Percentiles rank a stretch among this genome's conserved stretches.
These are phyloP conservation scores for Agrotis clavis DNA, from an alignment of 2,888 invertebrate species.

Conservation along the genomic window DNA sequence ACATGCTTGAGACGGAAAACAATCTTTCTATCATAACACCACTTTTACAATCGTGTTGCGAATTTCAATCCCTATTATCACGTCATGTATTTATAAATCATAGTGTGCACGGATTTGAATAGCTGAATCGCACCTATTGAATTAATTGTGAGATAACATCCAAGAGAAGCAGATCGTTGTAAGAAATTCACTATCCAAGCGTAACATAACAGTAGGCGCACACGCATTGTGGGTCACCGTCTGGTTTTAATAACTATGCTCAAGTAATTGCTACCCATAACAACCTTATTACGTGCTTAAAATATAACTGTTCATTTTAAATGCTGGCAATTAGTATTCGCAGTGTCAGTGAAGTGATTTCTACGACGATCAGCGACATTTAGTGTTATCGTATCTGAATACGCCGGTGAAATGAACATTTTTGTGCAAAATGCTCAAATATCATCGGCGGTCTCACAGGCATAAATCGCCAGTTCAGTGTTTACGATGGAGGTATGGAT, in stretches of 20 bases:
- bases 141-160: conserved; percentile 49
- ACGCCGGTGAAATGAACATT: conserved; percentile 88
- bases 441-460: conserved; percentile 89
- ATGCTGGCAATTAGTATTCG: conserved; percentile 67
- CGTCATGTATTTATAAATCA: conserved; percentile 48
- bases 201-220: conserved; percentile 69
- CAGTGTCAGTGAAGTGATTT: conserved; percentile 70
- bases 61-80: conserved; percentile 36
- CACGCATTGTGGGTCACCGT: conserved; percentile 67
- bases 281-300: conserved; percentile 68
- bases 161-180: conserved; percentile 54
- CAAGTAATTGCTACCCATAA: conserved; percentile 64
- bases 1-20: conserved; percentile 2
- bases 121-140: conserved; percentile 37
- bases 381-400: conserved; percentile 68
- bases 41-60: conserved; percentile 26
- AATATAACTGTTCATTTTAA: conserved; percentile 71
- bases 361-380: conserved; percentile 70
- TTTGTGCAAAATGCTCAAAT: conserved; percentile 90
- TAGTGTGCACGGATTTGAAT: conserved; percentile 23
- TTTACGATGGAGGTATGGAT: conserved; percentile 88
- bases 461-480: conserved; percentile 89
- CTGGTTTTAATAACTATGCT: conserved; percentile 67
- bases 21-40: conserved; percentile 36
- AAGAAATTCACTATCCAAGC: conserved; percentile 64